Percentiles rank a stretch among this genome's conserved stretches.
phyloP scores from a whole-genome alignment of 2,888 invertebrate species.

The Mesoligia furuncula region DNA sequence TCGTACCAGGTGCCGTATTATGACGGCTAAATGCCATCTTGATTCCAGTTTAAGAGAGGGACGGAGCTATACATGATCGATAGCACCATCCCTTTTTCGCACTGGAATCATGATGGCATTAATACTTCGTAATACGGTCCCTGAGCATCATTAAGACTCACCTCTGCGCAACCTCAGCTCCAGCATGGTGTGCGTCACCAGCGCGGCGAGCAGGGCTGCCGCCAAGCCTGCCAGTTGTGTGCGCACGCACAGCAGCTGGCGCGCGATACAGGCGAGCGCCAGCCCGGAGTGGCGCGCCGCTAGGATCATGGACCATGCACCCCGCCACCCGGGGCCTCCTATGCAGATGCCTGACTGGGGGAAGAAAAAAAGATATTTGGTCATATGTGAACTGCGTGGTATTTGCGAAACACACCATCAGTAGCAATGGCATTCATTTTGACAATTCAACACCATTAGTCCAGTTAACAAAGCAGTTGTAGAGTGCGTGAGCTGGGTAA shows the following conservation, averaged over 20 bases:
- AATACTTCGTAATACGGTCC: no score
- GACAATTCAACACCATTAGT: not conserved
- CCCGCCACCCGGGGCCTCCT: slow-evolving; percentile 90
- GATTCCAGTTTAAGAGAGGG: no score
- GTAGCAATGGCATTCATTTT: not conserved
- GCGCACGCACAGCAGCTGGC: slow-evolving; percentile 91
- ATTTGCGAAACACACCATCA: not conserved
- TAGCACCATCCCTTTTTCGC: no score
- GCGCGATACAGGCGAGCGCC: slow-evolving; percentile 91
- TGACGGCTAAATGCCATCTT: no score
- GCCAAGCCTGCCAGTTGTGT: slow-evolving; percentile 85
- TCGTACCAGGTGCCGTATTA: no score
- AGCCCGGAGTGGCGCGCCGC: slow-evolving; percentile 89
- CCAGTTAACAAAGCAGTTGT: no score
- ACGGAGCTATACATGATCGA: no score
- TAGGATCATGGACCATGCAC: slow-evolving; percentile 89
- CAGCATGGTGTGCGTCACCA: slow-evolving; percentile 81
- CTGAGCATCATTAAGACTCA: slow-evolving; percentile 31
- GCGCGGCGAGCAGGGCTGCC: slow-evolving; percentile 82
- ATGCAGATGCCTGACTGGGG: slow-evolving; percentile 81
- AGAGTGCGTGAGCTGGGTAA: no score
- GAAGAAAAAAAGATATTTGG: not conserved
- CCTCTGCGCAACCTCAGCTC: slow-evolving; percentile 78
- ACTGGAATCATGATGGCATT: no score
- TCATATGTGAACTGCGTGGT: not conserved